Evolutionary conservation across 2,888 invertebrate genomes (phyloP), one percentile per base, ranked within the genome.

Genomic region (Lycophotia porphyrea): DNA sequence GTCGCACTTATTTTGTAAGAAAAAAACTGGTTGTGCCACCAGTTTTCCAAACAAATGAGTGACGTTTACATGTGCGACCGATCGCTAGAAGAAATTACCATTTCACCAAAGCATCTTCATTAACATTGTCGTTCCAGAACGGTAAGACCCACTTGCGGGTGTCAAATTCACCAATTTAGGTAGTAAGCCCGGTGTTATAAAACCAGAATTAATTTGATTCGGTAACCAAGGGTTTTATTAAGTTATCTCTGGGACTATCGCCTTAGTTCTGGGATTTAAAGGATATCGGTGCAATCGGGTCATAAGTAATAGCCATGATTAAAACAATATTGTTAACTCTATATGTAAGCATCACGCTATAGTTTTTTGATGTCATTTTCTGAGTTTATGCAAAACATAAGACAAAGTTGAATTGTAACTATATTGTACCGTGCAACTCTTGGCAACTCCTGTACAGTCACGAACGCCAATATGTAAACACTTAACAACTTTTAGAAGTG

Each of bases 161-260:
- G 15, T n/a, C 34, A 65, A 66, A 79, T 47, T 55, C 39, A 27
- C 18, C 21, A 34, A 80, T 66, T 66, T 18, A 52, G 34, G 27
- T 27, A 47, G 21, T 61, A 36, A 76, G 15, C 63, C 44, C n/a
- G 21, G 8, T 34, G 11, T 67, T 42, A 55, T 58, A 44, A 55
- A 58, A 64, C 15, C 63, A 44, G 68, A 65, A 69, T 68, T 82
- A 82, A 65, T 65, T 76, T 61, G 52, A 78, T 73, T 80, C 21
- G 31, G 42, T 75, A 76, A 69, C 64, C 36, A 34, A 60, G 58
- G 76, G 82, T 36, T 58, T 82, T 82, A 82, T 49, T 64, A 39
- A 36, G 64, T 64, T 82, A 79, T 76, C 63, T 58, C 18, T 24
- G 36, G 36, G 75, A 63, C 15, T 81, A 81, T 75, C 21, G 67